phyloP scores from a whole-genome alignment of 2,113 vertebrate species.

The Lutjanus erythropterus region DNA sequence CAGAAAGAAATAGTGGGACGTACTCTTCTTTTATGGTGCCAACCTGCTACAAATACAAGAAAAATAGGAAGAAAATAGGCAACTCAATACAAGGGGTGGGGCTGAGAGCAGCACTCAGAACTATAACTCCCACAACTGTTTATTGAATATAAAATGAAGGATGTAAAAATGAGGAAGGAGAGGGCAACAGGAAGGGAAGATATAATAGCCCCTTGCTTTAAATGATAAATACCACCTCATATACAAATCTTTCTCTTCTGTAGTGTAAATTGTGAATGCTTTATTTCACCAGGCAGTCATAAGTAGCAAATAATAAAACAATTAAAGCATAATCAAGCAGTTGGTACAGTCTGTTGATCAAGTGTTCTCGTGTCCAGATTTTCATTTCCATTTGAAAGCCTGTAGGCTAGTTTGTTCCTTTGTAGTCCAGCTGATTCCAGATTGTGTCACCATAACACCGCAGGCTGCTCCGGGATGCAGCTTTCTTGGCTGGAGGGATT shows the following conservation, averaged over 20 bases:
- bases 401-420: not conserved
- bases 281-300: not conserved
- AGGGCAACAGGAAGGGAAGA: not conserved
- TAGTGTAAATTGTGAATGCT: not conserved
- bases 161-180: not conserved
- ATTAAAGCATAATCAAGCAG: not conserved
- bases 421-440: not conserved
- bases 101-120: constrained; percentile 28
- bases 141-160: constrained; percentile 35
- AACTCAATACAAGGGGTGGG: constrained; percentile 2
- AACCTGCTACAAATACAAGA: constrained; percentile 21
- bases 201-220: too few species aligned
- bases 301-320: not conserved
- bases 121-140: constrained; percentile 28
- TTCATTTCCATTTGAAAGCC: not conserved
- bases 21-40: constrained; percentile 21
- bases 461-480: not conserved
- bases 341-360: not conserved
- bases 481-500: not conserved
- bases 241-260: too few species aligned
- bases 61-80: constrained; percentile 26
- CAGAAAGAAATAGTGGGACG: constrained; percentile 7
- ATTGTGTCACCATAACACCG: not conserved
- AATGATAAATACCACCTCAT: too few species aligned
- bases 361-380: not conserved